A percentile compares a stretch with the other conserved stretches of the same genome.
phyloP scores from a whole-genome alignment of 1,140 invertebrate genomes.

The Drosophila nigromelanica region DNA sequence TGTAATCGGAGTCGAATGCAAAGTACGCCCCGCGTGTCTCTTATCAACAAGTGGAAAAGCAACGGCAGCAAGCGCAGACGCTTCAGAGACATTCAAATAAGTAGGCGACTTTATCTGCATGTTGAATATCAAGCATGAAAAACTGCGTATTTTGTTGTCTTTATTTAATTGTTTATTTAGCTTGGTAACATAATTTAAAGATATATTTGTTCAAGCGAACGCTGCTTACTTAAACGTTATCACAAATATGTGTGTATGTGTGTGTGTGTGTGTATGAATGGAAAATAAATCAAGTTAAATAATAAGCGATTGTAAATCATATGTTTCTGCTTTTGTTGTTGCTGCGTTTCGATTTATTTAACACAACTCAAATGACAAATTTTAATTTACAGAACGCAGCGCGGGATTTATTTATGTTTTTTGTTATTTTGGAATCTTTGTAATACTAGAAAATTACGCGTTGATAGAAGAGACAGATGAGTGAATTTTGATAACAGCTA shows the following conservation, averaged over 20 bases:
- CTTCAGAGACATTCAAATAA: constrained; percentile 6
- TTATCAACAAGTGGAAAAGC: constrained; percentile 47
- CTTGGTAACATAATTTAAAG: constrained; percentile 70
- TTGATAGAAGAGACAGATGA: constrained; percentile 13
- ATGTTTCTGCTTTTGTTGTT: constrained; percentile 45
- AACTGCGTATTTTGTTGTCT: constrained; percentile 39
- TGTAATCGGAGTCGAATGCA: constrained; percentile 33
- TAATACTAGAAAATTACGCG: constrained; percentile 36
- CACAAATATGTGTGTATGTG: constrained; percentile 56
- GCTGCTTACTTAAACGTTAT: constrained; percentile 75
- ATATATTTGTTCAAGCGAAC: constrained; percentile 67
- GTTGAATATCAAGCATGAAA: constrained; percentile 30
- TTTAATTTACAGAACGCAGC: constrained; percentile 37
- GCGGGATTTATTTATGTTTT: constrained; percentile 3
- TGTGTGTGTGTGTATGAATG: constrained; percentile 33
- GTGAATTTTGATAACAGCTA: constrained; percentile 54
- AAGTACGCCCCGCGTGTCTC: constrained; percentile 39
- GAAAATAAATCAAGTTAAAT: constrained; percentile 54
- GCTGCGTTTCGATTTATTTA: constrained; percentile 69
- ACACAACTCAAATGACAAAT: constrained; percentile 60
- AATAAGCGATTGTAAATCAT: constrained; percentile 39
- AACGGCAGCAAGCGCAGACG: constrained; percentile 32
- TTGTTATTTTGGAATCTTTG: constrained; percentile 14
- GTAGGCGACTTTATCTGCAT: constrained; percentile 27
- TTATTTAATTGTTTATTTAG: constrained; percentile 69